phyloP scores from a whole-genome alignment of 1,140 invertebrate genomes.

The Scaptomyza hsui region DNA sequence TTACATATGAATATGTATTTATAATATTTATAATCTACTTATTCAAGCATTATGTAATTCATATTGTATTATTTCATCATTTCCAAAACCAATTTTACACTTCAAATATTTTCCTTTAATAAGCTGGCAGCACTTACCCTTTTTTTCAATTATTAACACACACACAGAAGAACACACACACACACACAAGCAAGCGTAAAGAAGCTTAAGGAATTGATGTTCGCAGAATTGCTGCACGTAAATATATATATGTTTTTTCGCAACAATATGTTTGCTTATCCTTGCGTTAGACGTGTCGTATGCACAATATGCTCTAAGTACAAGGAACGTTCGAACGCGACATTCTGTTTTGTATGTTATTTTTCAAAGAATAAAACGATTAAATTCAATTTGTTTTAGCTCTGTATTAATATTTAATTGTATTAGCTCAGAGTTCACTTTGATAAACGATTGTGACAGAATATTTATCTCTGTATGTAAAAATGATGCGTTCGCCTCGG shows the following conservation, averaged over 20 bases:
- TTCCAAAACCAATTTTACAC: background rate
- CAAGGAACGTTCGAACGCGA: constrained; percentile 11
- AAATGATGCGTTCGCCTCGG: constrained; percentile 19
- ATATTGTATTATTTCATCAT: too few species aligned
- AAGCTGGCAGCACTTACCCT: constrained; percentile 23
- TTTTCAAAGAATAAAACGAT: background rate
- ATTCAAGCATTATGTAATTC: background rate
- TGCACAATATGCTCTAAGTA: constrained; percentile 66
- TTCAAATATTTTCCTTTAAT: background rate
- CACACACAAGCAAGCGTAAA: constrained; percentile 1
- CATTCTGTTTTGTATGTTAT: constrained; percentile 47
- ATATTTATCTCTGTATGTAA: constrained; percentile 3
- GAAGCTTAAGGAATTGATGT: constrained; percentile 46
- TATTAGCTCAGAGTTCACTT: constrained; percentile 34
- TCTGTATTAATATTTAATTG: constrained; percentile 52
- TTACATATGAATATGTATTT: too few species aligned
- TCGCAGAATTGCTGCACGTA: constrained; percentile 47
- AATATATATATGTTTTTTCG: constrained; percentile 45
- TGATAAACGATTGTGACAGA: constrained; percentile 26
- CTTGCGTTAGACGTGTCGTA: constrained; percentile 67
- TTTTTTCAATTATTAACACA: constrained; percentile 7
- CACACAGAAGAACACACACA: background rate
- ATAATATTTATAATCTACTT: background rate
- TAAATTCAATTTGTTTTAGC: constrained; percentile 17
- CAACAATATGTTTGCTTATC: constrained; percentile 75